These are phyloP conservation scores for Polia nebulosa DNA, from an alignment of 2,888 invertebrate genomes.

Conservation along the genomic window DNA sequence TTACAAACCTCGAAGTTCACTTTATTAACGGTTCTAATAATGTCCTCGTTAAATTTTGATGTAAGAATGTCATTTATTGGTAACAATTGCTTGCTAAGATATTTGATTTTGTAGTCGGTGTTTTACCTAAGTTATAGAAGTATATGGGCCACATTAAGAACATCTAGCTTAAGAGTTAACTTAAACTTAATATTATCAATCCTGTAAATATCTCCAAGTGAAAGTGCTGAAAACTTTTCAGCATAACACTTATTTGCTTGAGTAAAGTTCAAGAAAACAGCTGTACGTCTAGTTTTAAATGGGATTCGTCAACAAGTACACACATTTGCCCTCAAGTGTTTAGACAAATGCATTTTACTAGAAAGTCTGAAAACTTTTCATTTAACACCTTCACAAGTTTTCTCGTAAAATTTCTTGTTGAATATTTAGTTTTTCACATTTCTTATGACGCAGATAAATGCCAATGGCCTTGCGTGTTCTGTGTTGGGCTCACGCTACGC, in stretches of 20 bases:
- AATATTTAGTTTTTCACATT: slow-evolving; percentile 5
- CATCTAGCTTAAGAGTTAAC: neutral
- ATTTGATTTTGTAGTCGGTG: too few relatives aligned
- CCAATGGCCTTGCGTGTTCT: too few relatives aligned
- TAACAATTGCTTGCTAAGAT: too few relatives aligned
- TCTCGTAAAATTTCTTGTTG: slow-evolving; percentile 1
- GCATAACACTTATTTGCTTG: slow-evolving; percentile 23
- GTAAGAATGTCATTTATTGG: too few relatives aligned
- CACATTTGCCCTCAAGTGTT: slow-evolving; percentile 35
- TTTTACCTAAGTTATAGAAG: too few relatives aligned
- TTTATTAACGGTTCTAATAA: too few relatives aligned
- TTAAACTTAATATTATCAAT: neutral
- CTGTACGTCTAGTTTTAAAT: slow-evolving; percentile 14
- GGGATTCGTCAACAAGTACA: slow-evolving; percentile 21
- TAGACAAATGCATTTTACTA: slow-evolving; percentile 29
- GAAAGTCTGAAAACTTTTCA: slow-evolving; percentile 47
- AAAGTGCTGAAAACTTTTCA: slow-evolving; percentile 7
- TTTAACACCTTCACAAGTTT: slow-evolving; percentile 29
- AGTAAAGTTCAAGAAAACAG: slow-evolving; percentile 8
- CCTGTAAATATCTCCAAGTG: slow-evolving; percentile 2
- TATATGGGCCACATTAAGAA: too few relatives aligned
- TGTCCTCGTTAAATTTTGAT: too few relatives aligned
- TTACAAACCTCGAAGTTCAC: too few relatives aligned
- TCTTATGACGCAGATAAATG: neutral
- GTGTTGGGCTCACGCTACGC: too few relatives aligned